These are phyloP conservation scores for Tor tambroides DNA, from an alignment of 2,113 vertebrate genomes.

Conservation along the genomic window DNA sequence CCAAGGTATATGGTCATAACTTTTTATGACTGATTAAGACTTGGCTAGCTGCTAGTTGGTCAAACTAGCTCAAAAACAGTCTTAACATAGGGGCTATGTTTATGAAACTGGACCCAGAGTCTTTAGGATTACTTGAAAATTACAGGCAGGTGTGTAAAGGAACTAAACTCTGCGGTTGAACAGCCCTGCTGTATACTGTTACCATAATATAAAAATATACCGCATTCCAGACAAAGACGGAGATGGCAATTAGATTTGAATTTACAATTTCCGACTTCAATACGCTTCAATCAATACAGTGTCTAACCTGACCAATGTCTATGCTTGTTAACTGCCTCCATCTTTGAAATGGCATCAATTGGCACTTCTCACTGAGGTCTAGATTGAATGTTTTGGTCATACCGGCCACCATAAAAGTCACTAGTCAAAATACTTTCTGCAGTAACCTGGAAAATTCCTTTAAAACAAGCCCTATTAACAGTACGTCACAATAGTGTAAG, in stretches of 20 bases:
- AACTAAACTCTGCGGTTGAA: too few species aligned
- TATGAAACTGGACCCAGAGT: too few species aligned
- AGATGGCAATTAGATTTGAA: not conserved
- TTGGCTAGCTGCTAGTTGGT: too few species aligned
- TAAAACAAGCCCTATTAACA: not conserved
- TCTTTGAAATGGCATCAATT: not conserved
- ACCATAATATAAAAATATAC: not conserved
- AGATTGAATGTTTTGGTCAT: not conserved
- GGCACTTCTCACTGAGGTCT: not conserved
- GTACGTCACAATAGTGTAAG: not conserved
- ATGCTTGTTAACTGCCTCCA: not conserved
- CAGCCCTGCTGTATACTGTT: not conserved
- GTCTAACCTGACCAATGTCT: not conserved
- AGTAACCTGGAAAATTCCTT: not conserved
- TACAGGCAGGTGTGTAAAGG: too few species aligned
- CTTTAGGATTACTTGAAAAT: too few species aligned
- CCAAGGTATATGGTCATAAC: too few species aligned
- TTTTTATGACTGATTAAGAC: too few species aligned
- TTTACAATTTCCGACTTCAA: too few species aligned
- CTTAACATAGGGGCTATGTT: too few species aligned
- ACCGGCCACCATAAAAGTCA: not conserved
- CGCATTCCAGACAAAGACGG: not conserved
- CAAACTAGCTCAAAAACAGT: too few species aligned
- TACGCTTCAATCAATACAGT: not conserved
- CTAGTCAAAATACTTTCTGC: conserved; percentile 9